Conservation (phyloP, 1,140 invertebrate species). For the Spodoptera litura region DNA sequence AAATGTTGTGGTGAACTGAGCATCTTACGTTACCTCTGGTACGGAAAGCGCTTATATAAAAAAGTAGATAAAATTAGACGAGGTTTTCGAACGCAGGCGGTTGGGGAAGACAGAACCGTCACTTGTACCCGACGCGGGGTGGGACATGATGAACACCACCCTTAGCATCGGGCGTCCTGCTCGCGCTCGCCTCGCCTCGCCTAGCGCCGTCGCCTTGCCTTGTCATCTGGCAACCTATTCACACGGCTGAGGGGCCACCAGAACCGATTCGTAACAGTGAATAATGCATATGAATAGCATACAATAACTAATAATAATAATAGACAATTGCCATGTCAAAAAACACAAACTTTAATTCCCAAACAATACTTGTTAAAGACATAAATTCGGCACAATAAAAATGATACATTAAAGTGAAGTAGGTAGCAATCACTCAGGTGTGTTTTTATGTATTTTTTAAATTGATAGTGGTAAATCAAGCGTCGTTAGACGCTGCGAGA, state of each 20-base stretch:
- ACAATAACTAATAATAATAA: slow-evolving; percentile 73
- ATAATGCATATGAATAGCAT: slow-evolving; percentile 78
- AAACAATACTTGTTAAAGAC: slow-evolving; percentile 43
- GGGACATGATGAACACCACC: slow-evolving; percentile 79
- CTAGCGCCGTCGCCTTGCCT: slow-evolving; percentile 61
- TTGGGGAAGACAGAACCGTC: slow-evolving; percentile 78
- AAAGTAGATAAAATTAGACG: slow-evolving; percentile 60
- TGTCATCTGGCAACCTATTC: slow-evolving; percentile 81
- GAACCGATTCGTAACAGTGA: slow-evolving; percentile 83
- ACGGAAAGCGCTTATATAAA: slow-evolving; percentile 58
- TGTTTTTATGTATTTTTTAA: slow-evolving; percentile 74
- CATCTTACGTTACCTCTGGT: slow-evolving; percentile 44
- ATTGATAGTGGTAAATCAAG: slow-evolving; percentile 81
- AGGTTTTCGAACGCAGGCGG: slow-evolving; percentile 76
- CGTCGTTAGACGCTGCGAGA: slow-evolving; percentile 73
- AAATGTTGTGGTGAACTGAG: slow-evolving; percentile 55
- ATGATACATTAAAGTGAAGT: slow-evolving; percentile 58
- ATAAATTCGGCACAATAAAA: slow-evolving; percentile 60
- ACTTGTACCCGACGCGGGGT: slow-evolving; percentile 81
- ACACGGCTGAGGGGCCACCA: slow-evolving; percentile 76
- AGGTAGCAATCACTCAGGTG: slow-evolving; percentile 68
- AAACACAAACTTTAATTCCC: slow-evolving; percentile 39
- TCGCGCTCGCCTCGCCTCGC: slow-evolving; percentile 56
- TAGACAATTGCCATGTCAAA: slow-evolving; percentile 46
- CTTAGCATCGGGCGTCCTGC: slow-evolving; percentile 65